Conservation (phyloP, 2,113 vertebrate genomes). For the Platysternon megacephalum region DNA sequence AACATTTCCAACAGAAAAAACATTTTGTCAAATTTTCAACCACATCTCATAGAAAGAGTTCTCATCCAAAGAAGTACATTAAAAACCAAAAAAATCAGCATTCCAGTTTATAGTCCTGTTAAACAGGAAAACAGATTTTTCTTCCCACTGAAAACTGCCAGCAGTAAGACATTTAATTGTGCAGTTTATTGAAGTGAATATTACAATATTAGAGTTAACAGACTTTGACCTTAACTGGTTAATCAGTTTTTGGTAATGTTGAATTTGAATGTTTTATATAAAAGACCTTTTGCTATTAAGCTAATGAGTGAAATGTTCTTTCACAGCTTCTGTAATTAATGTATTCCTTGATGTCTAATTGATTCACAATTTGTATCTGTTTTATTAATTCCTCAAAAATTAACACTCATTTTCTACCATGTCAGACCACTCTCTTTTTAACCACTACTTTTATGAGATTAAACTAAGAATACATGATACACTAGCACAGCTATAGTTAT, state of each 20-base stretch:
- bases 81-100: background rate
- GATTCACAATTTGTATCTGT: background rate
- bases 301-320: background rate
- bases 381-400: slow-evolving; percentile 16
- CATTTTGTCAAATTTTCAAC: background rate
- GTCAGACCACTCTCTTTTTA: background rate
- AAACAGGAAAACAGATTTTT: slow-evolving; percentile 19
- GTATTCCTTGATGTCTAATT: slow-evolving; percentile 6
- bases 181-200: background rate
- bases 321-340: background rate
- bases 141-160: background rate
- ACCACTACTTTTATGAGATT: background rate
- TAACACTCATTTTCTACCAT: background rate
- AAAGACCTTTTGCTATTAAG: background rate
- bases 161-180: slow-evolving; percentile 23
- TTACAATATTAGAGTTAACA: background rate
- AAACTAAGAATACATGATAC: background rate
- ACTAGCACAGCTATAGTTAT: background rate
- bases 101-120: background rate
- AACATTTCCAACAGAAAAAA: background rate
- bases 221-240: background rate
- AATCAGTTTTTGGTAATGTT: background rate
- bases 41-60: background rate
- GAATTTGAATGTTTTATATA: background rate
- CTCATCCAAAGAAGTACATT: background rate